Percentiles rank a stretch among this genome's conserved stretches.
These are phyloP conservation scores for Thomomys bottae DNA, from an alignment of 2,113 vertebrate genomes.

Conservation along the genomic window DNA sequence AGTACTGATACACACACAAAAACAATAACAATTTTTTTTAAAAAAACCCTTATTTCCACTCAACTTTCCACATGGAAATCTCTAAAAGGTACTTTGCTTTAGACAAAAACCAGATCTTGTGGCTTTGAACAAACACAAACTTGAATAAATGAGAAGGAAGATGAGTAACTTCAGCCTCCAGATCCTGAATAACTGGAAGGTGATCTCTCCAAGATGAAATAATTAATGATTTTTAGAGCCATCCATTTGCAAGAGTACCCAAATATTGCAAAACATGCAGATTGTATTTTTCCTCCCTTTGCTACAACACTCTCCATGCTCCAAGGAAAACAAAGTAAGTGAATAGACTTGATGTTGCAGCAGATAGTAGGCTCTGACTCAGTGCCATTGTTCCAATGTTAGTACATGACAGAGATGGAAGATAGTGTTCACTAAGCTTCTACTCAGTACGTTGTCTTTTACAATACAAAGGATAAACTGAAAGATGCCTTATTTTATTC, in stretches of 20 bases:
- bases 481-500: constrained; percentile 17
- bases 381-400: constrained; percentile 63
- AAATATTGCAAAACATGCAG: constrained; percentile 69
- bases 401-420: constrained; percentile 24
- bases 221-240: constrained; percentile 77
- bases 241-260: constrained; percentile 50
- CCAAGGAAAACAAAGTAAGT: constrained; percentile 70
- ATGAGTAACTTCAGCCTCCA: constrained; percentile 4
- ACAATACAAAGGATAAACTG: neutral
- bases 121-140: constrained; percentile 3
- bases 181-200: constrained; percentile 68
- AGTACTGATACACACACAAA: no score
- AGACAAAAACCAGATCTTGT: neutral
- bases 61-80: neutral
- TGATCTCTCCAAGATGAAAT: constrained; percentile 64
- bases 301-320: constrained; percentile 54
- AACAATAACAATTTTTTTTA: no score
- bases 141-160: constrained; percentile 18
- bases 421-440: neutral
- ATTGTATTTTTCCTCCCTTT: constrained; percentile 50
- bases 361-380: constrained; percentile 68
- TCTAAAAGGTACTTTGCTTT: neutral
- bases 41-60: neutral
- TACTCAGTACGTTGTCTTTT: neutral
- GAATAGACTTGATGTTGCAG: constrained; percentile 63